phyloP scores from a whole-genome alignment of 2,888 invertebrate species.

The Physocephala rufipes region DNA sequence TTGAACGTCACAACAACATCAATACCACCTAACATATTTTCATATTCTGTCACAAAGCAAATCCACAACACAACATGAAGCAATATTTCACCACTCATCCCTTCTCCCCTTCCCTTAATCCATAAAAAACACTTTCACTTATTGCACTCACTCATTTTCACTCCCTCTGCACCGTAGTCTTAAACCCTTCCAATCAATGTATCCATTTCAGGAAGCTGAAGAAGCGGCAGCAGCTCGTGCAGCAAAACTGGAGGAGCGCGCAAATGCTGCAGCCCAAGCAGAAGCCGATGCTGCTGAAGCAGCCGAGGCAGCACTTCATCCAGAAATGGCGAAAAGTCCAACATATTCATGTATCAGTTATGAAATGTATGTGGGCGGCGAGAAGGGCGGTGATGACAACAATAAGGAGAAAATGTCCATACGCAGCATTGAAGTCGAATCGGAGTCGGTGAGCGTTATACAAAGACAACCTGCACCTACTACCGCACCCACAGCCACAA shows the following conservation, averaged over 20 bases:
- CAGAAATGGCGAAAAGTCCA: constrained; percentile 84
- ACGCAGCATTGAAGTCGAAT: constrained; percentile 86
- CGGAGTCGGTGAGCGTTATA: constrained; percentile 90
- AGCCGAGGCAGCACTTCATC: constrained; percentile 67
- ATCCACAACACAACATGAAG: not conserved
- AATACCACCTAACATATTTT: not conserved
- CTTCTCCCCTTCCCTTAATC: not conserved
- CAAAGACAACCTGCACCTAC: constrained; percentile 68
- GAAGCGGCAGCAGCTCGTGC: constrained; percentile 76
- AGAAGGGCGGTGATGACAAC: constrained; percentile 89
- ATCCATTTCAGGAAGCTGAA: constrained; percentile 78
- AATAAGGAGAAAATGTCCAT: constrained; percentile 92
- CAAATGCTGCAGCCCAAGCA: constrained; percentile 74
- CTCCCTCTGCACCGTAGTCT: constrained; percentile 42
- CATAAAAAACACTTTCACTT: constrained; percentile 10
- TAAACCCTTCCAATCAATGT: constrained; percentile 45
- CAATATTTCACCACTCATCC: not conserved
- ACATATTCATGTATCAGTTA: constrained; percentile 93
- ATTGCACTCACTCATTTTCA: constrained; percentile 28
- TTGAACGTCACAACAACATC: not conserved
- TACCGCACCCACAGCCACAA: constrained; percentile 68
- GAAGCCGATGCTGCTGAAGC: constrained; percentile 65
- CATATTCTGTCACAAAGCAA: not conserved
- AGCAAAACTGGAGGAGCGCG: constrained; percentile 67
- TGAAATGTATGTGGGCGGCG: constrained; percentile 89